These are phyloP conservation scores for Tenthredo distinguenda DNA, from an alignment of 2,888 invertebrate species.

Conservation along the genomic window DNA sequence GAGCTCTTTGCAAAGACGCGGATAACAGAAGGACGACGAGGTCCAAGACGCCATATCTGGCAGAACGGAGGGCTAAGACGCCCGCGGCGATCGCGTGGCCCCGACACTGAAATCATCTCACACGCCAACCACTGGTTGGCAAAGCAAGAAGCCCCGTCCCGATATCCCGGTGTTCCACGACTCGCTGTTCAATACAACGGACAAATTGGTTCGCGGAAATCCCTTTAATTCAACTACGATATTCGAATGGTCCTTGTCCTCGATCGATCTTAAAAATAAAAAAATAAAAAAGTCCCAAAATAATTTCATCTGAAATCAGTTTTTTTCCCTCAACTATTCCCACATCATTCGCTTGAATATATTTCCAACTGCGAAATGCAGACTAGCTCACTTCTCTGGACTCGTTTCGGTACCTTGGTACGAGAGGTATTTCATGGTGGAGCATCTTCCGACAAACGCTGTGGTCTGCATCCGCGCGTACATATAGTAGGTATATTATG, in stretches of 20 bases:
- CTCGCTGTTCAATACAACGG: slow-evolving; percentile 40
- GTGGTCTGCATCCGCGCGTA: slow-evolving; percentile 4
- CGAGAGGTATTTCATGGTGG: not conserved
- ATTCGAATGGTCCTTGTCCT: not conserved
- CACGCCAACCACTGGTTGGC: slow-evolving; percentile 51
- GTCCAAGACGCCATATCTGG: slow-evolving; percentile 47
- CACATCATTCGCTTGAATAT: not conserved
- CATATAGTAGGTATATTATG: slow-evolving; percentile 31
- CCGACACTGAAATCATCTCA: slow-evolving; percentile 56
- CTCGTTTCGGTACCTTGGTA: slow-evolving; percentile 4
- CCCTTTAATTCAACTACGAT: slow-evolving; percentile 18
- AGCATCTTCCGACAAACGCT: slow-evolving; percentile 35
- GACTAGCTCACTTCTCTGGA: not conserved
- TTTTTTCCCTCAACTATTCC: not conserved
- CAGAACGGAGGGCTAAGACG: slow-evolving; percentile 62
- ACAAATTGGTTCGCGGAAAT: slow-evolving; percentile 50
- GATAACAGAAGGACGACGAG: slow-evolving; percentile 51
- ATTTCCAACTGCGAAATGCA: not conserved
- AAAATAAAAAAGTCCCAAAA: not conserved
- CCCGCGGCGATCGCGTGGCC: slow-evolving; percentile 75
- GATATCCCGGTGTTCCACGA: slow-evolving; percentile 50
- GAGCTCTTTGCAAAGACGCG: slow-evolving; percentile 30
- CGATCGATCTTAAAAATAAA: not conserved
- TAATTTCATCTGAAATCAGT: not conserved
- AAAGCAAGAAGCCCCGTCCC: slow-evolving; percentile 52